phyloP scores from a whole-genome alignment of 1,140 invertebrate genomes.

The Goniozus legneri region DNA sequence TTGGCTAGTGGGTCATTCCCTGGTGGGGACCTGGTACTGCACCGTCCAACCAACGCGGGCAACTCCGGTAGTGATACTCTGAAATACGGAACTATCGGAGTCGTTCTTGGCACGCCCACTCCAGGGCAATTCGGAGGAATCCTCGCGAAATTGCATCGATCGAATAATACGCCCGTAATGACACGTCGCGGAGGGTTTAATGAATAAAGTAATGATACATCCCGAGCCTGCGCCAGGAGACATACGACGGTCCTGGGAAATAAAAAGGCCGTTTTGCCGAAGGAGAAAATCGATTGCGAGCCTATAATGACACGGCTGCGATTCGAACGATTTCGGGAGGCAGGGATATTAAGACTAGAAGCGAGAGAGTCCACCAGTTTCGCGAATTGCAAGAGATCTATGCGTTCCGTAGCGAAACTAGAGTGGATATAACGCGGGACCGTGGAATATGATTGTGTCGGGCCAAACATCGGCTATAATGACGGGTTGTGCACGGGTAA shows the following conservation, averaged over 20 bases:
- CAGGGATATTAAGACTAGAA: slow-evolving; percentile 5
- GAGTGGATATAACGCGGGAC: slow-evolving; percentile 21
- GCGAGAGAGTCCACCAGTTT: slow-evolving; percentile 1
- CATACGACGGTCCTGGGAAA: not conserved
- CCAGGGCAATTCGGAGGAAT: too few species aligned
- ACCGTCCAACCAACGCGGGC: too few species aligned
- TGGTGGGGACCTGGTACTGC: slow-evolving; percentile 21
- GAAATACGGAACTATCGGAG: too few species aligned
- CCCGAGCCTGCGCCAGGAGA: not conserved
- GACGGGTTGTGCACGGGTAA: slow-evolving; percentile 39
- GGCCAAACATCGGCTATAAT: slow-evolving; percentile 51
- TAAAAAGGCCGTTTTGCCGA: not conserved
- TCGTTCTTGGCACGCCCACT: too few species aligned
- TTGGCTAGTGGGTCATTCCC: slow-evolving; percentile 45
- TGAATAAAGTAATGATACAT: not conserved
- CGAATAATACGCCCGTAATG: too few species aligned
- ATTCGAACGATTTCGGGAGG: not conserved
- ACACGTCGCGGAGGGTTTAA: too few species aligned
- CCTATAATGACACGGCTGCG: not conserved
- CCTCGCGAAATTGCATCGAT: too few species aligned
- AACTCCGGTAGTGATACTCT: too few species aligned
- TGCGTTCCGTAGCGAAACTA: not conserved
- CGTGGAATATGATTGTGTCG: slow-evolving; percentile 46
- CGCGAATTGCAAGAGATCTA: not conserved
- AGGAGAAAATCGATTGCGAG: not conserved